Conservation (phyloP, 2,888 invertebrate species). For the Drosophila borborema region DNA sequence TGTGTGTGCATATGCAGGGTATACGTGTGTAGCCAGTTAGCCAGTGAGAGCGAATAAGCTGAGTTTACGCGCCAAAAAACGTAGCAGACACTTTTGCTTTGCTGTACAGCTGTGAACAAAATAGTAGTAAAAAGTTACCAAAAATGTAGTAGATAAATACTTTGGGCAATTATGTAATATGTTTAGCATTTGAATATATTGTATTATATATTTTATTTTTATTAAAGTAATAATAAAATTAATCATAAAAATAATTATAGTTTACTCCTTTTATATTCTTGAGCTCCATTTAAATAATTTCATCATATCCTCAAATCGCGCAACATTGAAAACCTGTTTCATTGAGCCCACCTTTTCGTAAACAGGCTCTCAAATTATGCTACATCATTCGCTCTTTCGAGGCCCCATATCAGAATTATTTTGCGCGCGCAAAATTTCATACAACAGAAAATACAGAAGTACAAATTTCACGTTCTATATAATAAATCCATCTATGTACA, state of each 20-base stretch:
- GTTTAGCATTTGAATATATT: not conserved
- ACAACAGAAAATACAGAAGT: constrained; percentile 29
- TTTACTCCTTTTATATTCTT: not conserved
- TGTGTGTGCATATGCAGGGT: not conserved
- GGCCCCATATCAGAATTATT: constrained; percentile 25
- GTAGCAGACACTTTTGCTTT: constrained; percentile 28
- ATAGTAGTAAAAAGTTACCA: constrained; percentile 33
- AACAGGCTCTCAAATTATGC: constrained; percentile 61
- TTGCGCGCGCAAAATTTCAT: constrained; percentile 67
- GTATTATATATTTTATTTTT: not conserved
- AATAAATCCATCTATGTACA: not conserved
- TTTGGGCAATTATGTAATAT: not conserved
- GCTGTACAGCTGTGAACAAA: constrained; percentile 3
- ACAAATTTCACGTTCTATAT: constrained; percentile 11
- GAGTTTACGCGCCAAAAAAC: constrained; percentile 47
- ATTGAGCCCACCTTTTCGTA: constrained; percentile 15
- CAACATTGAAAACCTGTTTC: constrained; percentile 57
- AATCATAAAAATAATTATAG: not conserved
- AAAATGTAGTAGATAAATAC: constrained; percentile 26
- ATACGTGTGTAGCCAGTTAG: not conserved
- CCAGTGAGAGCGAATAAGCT: not conserved
- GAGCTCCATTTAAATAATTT: constrained; percentile 42
- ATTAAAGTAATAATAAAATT: not conserved
- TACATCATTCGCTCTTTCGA: constrained; percentile 38
- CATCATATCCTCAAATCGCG: constrained; percentile 54